phyloP scores from a whole-genome alignment of 1,140 invertebrate genomes.

The Dermatophagoides farinae region DNA sequence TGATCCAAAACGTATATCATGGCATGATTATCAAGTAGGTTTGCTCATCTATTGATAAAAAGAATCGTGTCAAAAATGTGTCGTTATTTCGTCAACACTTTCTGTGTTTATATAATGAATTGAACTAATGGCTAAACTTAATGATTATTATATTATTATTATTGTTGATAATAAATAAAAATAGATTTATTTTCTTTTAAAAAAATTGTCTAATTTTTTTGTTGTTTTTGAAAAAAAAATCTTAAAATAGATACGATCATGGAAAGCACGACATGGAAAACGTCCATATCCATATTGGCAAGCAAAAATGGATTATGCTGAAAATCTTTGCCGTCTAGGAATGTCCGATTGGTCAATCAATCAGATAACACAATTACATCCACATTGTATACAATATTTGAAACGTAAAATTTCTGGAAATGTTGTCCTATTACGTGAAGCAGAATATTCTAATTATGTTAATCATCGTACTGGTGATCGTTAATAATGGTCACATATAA shows the following conservation, averaged over 20 bases:
- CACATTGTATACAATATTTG: conserved; percentile 8
- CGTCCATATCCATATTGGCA: conserved; percentile 5
- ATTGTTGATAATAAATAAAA: background rate
- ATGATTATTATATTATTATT: background rate
- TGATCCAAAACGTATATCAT: conserved; percentile 6
- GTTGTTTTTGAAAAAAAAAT: background rate
- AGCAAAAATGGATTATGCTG: conserved; percentile 10
- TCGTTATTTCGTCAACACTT: background rate
- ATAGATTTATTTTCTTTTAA: background rate
- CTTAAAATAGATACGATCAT: background rate
- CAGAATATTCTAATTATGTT: conserved; percentile 4
- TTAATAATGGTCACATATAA: background rate
- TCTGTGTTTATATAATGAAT: background rate
- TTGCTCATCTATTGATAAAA: background rate
- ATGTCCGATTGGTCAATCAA: conserved; percentile 1
- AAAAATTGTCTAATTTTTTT: background rate
- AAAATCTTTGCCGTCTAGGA: conserved; percentile 6
- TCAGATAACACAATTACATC: background rate
- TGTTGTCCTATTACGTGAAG: conserved; percentile 1
- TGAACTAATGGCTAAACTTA: background rate
- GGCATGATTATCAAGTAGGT: conserved; percentile 11
- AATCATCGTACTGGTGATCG: background rate
- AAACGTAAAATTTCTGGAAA: background rate
- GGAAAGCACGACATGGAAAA: background rate
- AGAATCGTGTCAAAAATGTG: too few relatives aligned